Evolutionary conservation across 2,797 vertebrate genomes (phyloP), one percentile per base, ranked within the genome.

Genomic region (Crenuchus spilurus): DNA sequence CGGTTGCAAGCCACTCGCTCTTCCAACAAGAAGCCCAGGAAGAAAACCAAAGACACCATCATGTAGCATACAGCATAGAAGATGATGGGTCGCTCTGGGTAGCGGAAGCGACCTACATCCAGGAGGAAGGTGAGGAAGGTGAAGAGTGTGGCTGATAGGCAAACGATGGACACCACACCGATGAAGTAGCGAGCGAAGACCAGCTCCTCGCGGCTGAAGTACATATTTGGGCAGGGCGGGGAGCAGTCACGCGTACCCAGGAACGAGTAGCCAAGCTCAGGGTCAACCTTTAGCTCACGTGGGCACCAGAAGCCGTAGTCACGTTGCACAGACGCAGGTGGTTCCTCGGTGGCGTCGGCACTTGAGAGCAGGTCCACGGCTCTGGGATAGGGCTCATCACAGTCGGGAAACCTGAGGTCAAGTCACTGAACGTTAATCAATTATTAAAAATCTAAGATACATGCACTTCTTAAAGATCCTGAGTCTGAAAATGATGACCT

Each of bases 221-320:
- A 99, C 97, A 99, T 99, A 16, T 96, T 97, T 66, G 97, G 97
- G 78, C 97, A 99, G 1, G 97, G 97, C 48, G 96, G 94, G 44
- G 97, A 98, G 77, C 97, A 99, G 89, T 98, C 97, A 8, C 90
- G 92, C 46, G 92, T 94, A 54, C 92, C 92, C 84, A 99, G 90
- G 85, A 99, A 98, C 1, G 90, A 92, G 90, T 99, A 99, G 76
- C 97, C 95, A 76, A 99, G 91, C 3, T 96, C 95, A 0, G 96
- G 95, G 73, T 97, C 95, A 1, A 98, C 91, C 87, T 98, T 98
- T 57, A 99, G 88, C 87, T 99, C 96, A 54, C 94, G 89, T 3
- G 97, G 97, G 74, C 97, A 99, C 96, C 97, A 99, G 82, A 99
- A 99, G 31, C 97, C 97, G 0, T 97, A 99, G 80, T 99, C 96